Evolutionary conservation across 2,113 vertebrate species (phyloP).

Genomic region (Rhombomys opimus): DNA sequence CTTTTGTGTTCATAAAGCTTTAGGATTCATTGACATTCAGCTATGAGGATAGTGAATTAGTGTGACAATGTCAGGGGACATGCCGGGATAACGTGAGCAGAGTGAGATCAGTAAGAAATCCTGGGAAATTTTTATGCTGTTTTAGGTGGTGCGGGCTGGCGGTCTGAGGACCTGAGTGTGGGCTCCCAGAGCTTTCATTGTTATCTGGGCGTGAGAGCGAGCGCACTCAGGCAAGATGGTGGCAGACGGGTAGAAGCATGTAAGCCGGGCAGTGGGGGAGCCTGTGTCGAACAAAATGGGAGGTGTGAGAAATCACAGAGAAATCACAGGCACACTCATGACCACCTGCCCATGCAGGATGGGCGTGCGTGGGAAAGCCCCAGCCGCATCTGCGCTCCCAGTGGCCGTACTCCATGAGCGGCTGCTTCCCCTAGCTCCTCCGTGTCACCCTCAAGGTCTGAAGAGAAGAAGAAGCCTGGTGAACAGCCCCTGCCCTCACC

Average conservation of each 20-base stretch:
- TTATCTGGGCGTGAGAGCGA: too few relatives aligned
- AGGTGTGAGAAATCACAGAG: background rate
- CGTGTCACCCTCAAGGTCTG: background rate
- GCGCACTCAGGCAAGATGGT: background rate
- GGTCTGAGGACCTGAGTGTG: background rate
- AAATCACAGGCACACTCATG: background rate
- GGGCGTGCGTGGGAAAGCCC: background rate
- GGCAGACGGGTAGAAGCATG: background rate
- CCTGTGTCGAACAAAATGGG: background rate
- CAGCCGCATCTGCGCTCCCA: background rate
- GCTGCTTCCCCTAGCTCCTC: background rate
- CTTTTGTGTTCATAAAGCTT: background rate
- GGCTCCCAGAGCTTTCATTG: background rate
- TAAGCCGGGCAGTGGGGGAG: background rate
- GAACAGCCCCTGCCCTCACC: background rate
- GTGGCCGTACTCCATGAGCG: conserved; percentile 25
- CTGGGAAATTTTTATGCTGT: background rate
- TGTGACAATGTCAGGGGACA: background rate
- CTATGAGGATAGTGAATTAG: background rate
- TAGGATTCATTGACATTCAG: background rate
- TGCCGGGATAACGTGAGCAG: background rate
- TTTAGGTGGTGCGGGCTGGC: background rate
- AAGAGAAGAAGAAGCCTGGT: conserved; percentile 17
- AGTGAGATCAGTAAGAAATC: conserved; percentile 32
- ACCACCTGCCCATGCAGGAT: background rate